These are phyloP conservation scores for Megaceryle alcyon DNA, from an alignment of 2,797 vertebrate genomes.

Conservation along the genomic window DNA sequence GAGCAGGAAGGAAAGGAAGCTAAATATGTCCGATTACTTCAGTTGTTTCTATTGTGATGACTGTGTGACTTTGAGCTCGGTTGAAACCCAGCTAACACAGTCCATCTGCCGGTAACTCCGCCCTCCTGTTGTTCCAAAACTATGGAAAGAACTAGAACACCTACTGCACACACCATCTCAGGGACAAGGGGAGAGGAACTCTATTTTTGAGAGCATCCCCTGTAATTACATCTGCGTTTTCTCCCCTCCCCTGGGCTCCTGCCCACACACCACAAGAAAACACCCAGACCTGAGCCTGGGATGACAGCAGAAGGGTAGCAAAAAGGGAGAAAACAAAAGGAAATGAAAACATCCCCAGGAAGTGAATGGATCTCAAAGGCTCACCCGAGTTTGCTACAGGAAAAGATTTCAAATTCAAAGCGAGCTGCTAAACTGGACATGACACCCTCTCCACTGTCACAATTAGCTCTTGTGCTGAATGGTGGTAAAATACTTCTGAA, in stretches of 20 bases:
- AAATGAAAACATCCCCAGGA: conserved; percentile 28
- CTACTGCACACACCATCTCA: neutral
- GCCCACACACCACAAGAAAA: neutral
- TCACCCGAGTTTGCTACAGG: neutral
- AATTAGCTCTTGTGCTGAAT: neutral
- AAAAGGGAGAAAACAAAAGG: neutral
- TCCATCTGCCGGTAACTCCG: neutral
- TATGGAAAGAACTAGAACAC: neutral
- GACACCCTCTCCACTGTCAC: neutral
- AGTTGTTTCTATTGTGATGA: neutral
- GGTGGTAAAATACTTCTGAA: neutral
- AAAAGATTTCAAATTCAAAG: neutral
- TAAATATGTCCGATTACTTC: neutral
- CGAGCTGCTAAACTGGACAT: neutral
- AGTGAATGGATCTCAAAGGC: neutral
- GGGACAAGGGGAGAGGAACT: neutral
- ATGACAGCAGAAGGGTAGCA: neutral
- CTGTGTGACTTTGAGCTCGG: neutral
- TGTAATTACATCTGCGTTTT: conserved; percentile 48
- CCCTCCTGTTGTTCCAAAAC: neutral
- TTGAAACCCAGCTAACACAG: neutral
- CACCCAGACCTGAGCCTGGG: neutral
- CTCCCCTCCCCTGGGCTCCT: neutral
- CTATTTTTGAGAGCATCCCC: conserved; percentile 48
- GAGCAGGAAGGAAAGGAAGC: neutral